phyloP scores from a whole-genome alignment of 2,113 vertebrate species.

The Corythoichthys intestinalis region DNA sequence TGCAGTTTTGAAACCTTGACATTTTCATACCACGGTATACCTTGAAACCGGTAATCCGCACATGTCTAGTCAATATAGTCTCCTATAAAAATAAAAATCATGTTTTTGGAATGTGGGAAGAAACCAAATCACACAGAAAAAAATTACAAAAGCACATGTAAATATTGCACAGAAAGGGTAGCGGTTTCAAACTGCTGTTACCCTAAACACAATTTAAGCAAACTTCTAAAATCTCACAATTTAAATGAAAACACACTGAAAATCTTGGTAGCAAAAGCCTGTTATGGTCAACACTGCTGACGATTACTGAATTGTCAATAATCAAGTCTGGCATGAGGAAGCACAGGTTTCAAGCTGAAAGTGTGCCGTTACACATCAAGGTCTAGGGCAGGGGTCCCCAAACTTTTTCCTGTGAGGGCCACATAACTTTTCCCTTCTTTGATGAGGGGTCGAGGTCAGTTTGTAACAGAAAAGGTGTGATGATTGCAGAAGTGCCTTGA shows the following conservation, averaged over 20 bases:
- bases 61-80: no score
- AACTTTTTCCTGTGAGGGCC: no score
- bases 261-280: background rate
- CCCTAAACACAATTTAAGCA: background rate
- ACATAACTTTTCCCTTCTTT: no score
- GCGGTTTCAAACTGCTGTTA: background rate
- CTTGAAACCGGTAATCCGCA: no score
- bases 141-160: background rate
- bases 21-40: no score
- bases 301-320: slow-evolving; percentile 10
- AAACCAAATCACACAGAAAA: background rate
- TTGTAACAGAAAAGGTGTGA: no score
- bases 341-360: slow-evolving; percentile 8
- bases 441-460: no score
- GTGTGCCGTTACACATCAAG: slow-evolving; percentile 17
- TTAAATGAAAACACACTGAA: background rate
- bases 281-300: background rate
- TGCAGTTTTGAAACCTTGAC: no score
- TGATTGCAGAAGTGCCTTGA: no score
- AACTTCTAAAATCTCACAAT: background rate
- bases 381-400: background rate
- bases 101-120: no score
- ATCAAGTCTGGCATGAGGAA: slow-evolving; percentile 6
- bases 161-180: no score
- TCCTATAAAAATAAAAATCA: no score